phyloP scores from a whole-genome alignment of 2,113 vertebrate species.

The Heliornis fulica region DNA sequence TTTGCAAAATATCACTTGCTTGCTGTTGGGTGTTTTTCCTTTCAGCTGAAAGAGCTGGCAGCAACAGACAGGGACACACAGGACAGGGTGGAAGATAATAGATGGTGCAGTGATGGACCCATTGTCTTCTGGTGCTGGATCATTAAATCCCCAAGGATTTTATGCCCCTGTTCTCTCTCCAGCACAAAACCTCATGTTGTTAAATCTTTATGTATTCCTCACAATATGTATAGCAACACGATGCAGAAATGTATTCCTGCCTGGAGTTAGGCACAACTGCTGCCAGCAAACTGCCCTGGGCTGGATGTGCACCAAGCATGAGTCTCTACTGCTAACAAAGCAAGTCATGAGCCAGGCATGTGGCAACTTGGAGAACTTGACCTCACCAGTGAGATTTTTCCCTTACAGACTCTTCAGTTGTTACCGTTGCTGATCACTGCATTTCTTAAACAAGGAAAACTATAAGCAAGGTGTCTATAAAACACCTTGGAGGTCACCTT shows the following conservation, averaged over 20 bases:
- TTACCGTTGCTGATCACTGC: background rate
- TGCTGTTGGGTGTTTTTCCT: background rate
- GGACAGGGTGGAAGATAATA: background rate
- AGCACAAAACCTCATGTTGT: background rate
- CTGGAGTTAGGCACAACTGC: background rate
- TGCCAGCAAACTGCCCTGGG: background rate
- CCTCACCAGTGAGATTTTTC: background rate
- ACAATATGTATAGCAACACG: background rate
- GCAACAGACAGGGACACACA: accelerated
- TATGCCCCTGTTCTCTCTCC: background rate
- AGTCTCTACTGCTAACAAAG: background rate
- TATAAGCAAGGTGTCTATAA: background rate
- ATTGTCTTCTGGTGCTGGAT: no score
- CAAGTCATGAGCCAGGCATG: background rate
- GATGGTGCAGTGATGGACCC: background rate
- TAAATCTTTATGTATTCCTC: background rate
- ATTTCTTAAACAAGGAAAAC: background rate
- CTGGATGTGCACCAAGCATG: background rate
- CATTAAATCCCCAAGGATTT: background rate
- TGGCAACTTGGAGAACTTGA: background rate
- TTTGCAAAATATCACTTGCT: background rate
- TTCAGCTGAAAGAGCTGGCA: no score
- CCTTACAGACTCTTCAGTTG: background rate
- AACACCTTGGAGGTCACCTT: background rate
- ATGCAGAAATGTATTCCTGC: background rate